Conservation (phyloP, 2,113 vertebrate genomes). For the Cebidichthys violaceus region DNA sequence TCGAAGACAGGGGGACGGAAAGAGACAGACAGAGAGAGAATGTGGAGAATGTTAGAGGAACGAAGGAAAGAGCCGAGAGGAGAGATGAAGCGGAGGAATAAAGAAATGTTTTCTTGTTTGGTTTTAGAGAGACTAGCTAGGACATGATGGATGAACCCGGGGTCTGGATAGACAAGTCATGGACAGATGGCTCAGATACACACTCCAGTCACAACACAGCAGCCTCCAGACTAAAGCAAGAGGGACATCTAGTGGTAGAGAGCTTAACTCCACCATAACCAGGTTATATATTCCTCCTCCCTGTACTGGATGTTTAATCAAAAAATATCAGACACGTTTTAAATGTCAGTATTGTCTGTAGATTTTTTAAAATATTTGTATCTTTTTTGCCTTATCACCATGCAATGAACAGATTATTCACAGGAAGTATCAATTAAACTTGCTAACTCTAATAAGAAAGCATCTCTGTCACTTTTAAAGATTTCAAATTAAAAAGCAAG, state of each 20-base stretch:
- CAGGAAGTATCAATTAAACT: not conserved
- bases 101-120: slow-evolving; percentile 81
- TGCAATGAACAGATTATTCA: not conserved
- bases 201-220: slow-evolving; percentile 34
- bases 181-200: slow-evolving; percentile 65
- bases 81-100: slow-evolving; percentile 62
- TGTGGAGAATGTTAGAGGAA: slow-evolving; percentile 50
- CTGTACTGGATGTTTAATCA: not conserved
- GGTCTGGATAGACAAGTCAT: slow-evolving; percentile 75
- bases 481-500: not conserved
- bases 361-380: not conserved
- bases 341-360: slow-evolving; percentile 11
- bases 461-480: not conserved
- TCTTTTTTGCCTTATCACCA: not conserved
- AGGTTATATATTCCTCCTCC: not conserved
- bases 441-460: not conserved
- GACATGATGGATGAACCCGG: slow-evolving; percentile 84
- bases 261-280: not conserved
- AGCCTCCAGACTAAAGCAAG: slow-evolving; percentile 78
- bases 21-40: slow-evolving; percentile 47
- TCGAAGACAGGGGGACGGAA: slow-evolving; percentile 57
- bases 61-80: slow-evolving; percentile 43
- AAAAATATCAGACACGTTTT: not conserved
- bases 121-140: slow-evolving; percentile 77
- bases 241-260: slow-evolving; percentile 88